Evolutionary conservation across 64 coral and sea anemone genomes (phyloP), one percentile per base, ranked within the genome.

Genomic region (Hydrozoanthus tunicans): DNA sequence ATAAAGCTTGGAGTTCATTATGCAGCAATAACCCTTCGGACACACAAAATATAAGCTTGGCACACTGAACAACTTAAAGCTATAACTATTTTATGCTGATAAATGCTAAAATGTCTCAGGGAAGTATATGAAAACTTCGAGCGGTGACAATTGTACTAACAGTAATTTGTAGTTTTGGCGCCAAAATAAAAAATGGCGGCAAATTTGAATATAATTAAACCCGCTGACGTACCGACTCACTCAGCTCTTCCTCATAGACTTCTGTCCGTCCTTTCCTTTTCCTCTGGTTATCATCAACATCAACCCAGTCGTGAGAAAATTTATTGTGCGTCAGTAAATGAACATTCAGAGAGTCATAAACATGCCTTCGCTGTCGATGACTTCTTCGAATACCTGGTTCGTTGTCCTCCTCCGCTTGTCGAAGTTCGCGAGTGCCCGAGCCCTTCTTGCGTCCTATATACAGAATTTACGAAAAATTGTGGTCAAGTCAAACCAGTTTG

Each of bases 121-220:
- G 59, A 9, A 26, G 52, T 43, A 23, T 8, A 54, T 1, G 0
- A 52, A 72, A 9, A 3, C 4, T 32, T 63, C 17, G 67, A 81
- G 10, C 23, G 57, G 62, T 52, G 0, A 8, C 64, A 57, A 53
- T 11, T 12, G 53, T 73, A 7, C 1, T 62, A 14, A 64, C 74
- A 12, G 60, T 64, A 17, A 12, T 59, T 10, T 17, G n/a, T 4
- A 51, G 55, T 73, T 93, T 81, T 92, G 91, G 91, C 94, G 94
- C 91, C 94, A 93, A 96, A 82, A 76, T 74, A 61, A n/a, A 94
- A 94, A 97, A 94, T 92, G 95, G 95, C 95, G 95, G 92, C 83
- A 97, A 97, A 94, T 97, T 97, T 90, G 91, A 97, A 97, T 43
- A 43, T 43, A 43, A 67, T 89, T n/a, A 73, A 14, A 63, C 23